Percentiles rank a stretch among this genome's conserved stretches.
Evolutionary conservation across 2,888 invertebrate species (phyloP).

Genomic region (Drosophila anomalata): DNA sequence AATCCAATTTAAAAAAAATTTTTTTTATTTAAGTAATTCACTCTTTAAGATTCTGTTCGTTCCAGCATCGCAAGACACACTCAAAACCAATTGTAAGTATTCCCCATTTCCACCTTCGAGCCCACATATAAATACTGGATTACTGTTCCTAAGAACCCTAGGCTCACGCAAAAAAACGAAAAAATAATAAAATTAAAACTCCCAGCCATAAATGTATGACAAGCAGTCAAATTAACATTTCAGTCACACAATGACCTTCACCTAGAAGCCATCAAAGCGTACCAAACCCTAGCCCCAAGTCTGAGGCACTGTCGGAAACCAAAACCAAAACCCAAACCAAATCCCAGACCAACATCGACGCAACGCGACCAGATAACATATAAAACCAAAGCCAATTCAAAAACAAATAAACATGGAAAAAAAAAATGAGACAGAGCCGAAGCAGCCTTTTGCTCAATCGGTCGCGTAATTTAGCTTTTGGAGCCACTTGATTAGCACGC

Average conservation of each 20-base stretch:
- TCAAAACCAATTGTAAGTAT: constrained; percentile 10
- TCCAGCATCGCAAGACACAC: constrained; percentile 2
- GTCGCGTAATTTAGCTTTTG: constrained; percentile 69
- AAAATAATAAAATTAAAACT: background rate
- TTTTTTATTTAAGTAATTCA: too few species aligned
- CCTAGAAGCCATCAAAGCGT: constrained; percentile 75
- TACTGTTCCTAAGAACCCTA: constrained; percentile 20
- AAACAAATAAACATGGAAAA: constrained; percentile 27
- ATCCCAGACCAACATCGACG: constrained; percentile 41
- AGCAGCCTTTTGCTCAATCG: constrained; percentile 62
- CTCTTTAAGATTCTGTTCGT: constrained; percentile 8
- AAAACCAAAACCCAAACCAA: constrained; percentile 39
- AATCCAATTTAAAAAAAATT: too few species aligned
- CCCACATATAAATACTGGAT: constrained; percentile 23
- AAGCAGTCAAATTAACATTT: constrained; percentile 65
- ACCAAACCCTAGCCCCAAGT: constrained; percentile 47
- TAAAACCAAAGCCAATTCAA: constrained; percentile 45
- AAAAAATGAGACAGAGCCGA: constrained; percentile 42
- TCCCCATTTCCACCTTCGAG: background rate
- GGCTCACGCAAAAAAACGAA: constrained; percentile 15
- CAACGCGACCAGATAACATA: constrained; percentile 46
- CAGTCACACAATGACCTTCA: constrained; percentile 75
- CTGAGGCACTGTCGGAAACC: constrained; percentile 42
- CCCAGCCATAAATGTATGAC: constrained; percentile 33
- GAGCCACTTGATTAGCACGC: constrained; percentile 75